Evolutionary conservation across 2,888 invertebrate genomes (phyloP), one percentile per base, ranked within the genome.

Genomic region (Drosophila ustulata): DNA sequence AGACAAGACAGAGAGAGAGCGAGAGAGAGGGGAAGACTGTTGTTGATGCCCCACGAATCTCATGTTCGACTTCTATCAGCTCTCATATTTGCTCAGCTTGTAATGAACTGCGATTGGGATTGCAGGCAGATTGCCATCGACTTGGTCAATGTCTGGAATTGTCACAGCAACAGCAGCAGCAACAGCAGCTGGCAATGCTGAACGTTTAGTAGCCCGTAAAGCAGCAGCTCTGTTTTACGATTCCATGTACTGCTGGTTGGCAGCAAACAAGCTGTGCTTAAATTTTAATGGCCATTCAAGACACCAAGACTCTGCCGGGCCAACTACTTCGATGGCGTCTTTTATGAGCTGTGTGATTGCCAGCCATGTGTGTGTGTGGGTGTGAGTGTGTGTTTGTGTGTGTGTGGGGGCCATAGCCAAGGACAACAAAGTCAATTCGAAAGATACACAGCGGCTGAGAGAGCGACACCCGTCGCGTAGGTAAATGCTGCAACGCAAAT

Each of bases 271-370:
- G 78, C 65, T 77, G 88, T 83, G 85, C 88, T 83, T 79, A 77
- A 83, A 87, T 87, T 83, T 88, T 88, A 83, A 83, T 87, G 85
- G 75, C 73, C 77, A 81, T 84, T 83, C 74, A 78, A 83, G 82
- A 71, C 63, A 70, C 49, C 41, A 43, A 18, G 18, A 18, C 18
- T 18, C 66, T 57, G 43, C 41, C 50, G 55, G 46, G 45, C 55
- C 64, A 69, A 64, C 77, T 58, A 62, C 78, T 58, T 51, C 62
- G 59, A 55, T 45, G 69, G 70, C 82, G 66, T 84, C 88, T 82
- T 82, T 82, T 82, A 82, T 82, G 88, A 83, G 85, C 88, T 83
- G 88, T 85, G 82, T 87, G 82, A 87, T 87, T 83, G 88, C 70
- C 41, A 32, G 39, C 49, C 64, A 65, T 76, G 55, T 72, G 56